Evolutionary conservation across 2,113 vertebrate species (phyloP).

Genomic region (Oxygymnocypris stewartii): DNA sequence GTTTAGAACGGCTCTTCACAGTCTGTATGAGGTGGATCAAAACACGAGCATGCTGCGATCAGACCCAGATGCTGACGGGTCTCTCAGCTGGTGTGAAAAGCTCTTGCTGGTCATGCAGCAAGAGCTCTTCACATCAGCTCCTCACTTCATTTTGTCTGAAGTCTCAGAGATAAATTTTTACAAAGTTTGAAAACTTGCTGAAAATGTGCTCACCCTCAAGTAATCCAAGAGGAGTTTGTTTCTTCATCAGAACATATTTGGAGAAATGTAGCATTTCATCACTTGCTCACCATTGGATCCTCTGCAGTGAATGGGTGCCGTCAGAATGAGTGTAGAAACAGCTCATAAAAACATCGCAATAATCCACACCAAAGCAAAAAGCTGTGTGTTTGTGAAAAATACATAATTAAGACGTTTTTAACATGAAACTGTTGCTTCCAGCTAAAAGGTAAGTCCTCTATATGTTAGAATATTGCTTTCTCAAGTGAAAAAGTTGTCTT

Average conservation of each 20-base stretch:
- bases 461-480: too few species aligned
- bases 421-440: too few species aligned
- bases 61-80: conserved; percentile 24
- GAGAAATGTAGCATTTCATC: background rate
- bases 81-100: background rate
- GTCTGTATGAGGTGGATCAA: conserved; percentile 39
- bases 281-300: background rate
- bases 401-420: too few species aligned
- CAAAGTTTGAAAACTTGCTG: background rate
- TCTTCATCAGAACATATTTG: background rate
- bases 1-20: conserved; percentile 34
- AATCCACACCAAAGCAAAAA: too few species aligned
- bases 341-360: background rate
- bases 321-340: background rate
- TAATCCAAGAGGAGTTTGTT: background rate
- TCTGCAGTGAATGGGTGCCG: background rate
- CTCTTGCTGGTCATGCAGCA: background rate
- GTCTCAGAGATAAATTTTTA: background rate
- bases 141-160: background rate
- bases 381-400: too few species aligned
- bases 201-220: background rate
- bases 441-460: too few species aligned
- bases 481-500: background rate
- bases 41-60: conserved; percentile 20
- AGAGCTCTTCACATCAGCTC: background rate